Base-by-base conservation (phyloP, 2,888 invertebrate genomes). In the Trissolcus brochymenae region DNA sequence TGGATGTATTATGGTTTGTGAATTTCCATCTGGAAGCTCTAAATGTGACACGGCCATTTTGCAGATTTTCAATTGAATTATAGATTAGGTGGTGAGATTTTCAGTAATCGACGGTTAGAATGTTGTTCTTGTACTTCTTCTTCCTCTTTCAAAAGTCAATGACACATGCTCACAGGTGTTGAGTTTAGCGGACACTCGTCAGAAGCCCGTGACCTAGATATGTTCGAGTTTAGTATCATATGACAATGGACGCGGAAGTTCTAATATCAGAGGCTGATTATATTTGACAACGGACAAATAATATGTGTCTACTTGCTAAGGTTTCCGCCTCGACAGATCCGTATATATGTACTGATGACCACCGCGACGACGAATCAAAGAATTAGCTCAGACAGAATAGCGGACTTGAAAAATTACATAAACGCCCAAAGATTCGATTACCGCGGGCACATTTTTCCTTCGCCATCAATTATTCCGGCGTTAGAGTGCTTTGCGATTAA, bases 191-290 rank as follows among this genome's bases (percentile, higher is more conserved):
- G 65, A 51, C 53, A 57, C 51, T 35, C 41, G 17, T 14, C 67
- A 53, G 84, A 84, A 84, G 84, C 84, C 84, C 43, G 77, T 85
- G 84, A 61, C 82, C 82, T 74, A 84, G 40, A 81, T 83, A 61
- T 79, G 80, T 81, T 55, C 21, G 53, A 50, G 43, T 64, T 80
- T 76, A 60, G 81, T 81, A 75, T 79, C 77, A 65, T 60, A 35
- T 72, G 21, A 41, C 80, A 72, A 76, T 76, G 70, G 71, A 75
- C 35, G 55, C 57, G 83, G 81, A 82, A 81, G 80, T 82, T 81
- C 67, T 29, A 78, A 81, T 79, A 72, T 76, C 62, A 74, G 60
- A 64, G 35, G 7, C 70, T 74, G 78, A 78, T 74, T 73, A 54
- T 67, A 74, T 55, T 70, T 41, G 67, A 73, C 78, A 71, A 75